Conservation (phyloP, 2,113 vertebrate genomes). For the Anser brachyrhynchus region DNA sequence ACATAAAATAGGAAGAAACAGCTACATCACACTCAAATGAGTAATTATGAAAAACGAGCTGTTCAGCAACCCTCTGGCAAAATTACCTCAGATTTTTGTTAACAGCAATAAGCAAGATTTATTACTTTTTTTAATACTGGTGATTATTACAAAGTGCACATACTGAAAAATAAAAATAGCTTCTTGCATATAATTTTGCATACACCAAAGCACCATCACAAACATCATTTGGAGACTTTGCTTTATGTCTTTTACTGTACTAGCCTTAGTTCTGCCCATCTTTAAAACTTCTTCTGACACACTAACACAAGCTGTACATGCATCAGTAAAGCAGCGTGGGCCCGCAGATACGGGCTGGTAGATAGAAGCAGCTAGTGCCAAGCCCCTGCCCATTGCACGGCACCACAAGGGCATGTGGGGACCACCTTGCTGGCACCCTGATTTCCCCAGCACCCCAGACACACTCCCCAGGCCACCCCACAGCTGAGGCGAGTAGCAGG, state of each 20-base stretch:
- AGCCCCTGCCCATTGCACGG: no score
- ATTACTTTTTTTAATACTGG: not conserved
- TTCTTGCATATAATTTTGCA: not conserved
- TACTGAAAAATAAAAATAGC: not conserved
- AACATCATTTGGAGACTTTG: not conserved
- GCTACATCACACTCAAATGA: not conserved
- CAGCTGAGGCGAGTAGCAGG: not conserved
- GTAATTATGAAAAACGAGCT: not conserved
- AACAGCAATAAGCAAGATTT: accelerated
- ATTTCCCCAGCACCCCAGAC: no score
- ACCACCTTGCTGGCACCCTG: no score
- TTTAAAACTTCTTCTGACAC: not conserved
- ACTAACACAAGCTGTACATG: not conserved
- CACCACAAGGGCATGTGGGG: no score
- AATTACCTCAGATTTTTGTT: not conserved
- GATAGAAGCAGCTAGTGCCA: accelerated
- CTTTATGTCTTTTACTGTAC: not conserved
- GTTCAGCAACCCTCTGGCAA: not conserved
- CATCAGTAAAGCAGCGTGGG: not conserved
- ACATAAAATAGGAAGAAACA: not conserved
- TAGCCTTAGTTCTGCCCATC: not conserved
- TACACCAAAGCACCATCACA: not conserved
- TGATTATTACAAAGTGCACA: not conserved
- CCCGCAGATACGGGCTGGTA: not conserved
- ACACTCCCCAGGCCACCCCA: no score